Conservation (phyloP, 2,113 vertebrate species). For the Phrynocephalus versicolor region DNA sequence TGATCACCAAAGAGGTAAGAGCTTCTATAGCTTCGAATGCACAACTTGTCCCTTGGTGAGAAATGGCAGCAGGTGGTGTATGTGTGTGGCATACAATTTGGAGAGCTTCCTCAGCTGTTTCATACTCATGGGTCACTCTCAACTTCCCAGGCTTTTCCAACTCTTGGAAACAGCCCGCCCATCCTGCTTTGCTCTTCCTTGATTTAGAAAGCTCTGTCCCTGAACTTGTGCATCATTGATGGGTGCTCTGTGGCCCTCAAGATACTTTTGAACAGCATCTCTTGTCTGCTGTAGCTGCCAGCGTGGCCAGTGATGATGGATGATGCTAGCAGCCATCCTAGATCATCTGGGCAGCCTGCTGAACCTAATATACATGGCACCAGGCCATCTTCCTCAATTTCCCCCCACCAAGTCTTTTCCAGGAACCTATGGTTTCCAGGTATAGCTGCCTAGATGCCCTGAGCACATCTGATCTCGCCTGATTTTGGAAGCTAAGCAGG, state of each 20-base stretch:
- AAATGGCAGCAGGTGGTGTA: background rate
- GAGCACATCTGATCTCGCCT: too few species aligned
- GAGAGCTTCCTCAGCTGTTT: background rate
- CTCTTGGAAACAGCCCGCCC: background rate
- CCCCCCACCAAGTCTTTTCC: background rate
- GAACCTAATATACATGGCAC: background rate
- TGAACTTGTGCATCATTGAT: background rate
- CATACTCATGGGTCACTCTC: background rate
- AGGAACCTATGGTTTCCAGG: background rate
- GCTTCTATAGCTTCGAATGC: background rate
- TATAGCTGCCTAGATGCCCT: too few species aligned
- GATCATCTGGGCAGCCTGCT: too few species aligned
- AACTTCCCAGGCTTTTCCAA: background rate
- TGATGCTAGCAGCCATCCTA: too few species aligned
- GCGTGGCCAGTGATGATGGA: too few species aligned
- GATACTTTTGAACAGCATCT: too few species aligned
- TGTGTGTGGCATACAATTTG: background rate
- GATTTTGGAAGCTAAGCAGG: too few species aligned
- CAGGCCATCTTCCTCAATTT: background rate
- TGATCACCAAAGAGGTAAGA: slow-evolving; percentile 86
- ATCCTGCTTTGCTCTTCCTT: too few species aligned
- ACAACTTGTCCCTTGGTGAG: background rate
- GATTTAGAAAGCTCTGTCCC: background rate
- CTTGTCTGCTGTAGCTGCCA: too few species aligned
- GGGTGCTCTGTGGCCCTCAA: too few species aligned